Percentiles rank a stretch among this genome's conserved stretches.
These are phyloP conservation scores for Neotoxoptera formosana DNA, from an alignment of 1,140 invertebrate genomes.

Conservation along the genomic window DNA sequence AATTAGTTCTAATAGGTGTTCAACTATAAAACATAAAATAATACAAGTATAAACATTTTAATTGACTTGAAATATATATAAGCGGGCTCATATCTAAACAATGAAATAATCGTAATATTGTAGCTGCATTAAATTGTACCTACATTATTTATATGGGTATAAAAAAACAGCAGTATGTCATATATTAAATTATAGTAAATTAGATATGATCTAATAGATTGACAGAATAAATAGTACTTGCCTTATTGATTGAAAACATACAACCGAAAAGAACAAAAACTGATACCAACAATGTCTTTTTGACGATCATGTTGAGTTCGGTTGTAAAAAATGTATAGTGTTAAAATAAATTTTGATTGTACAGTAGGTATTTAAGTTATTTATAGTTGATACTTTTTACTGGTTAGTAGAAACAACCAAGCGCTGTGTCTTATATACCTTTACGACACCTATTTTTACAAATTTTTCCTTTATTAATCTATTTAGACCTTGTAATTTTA, in stretches of 20 bases:
- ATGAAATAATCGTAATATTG: background rate
- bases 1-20: background rate
- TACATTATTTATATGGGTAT: too few relatives aligned
- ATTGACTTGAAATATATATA: background rate
- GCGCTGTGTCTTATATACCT: background rate
- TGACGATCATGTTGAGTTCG: background rate
- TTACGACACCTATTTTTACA: background rate
- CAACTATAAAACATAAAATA: background rate
- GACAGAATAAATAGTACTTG: background rate
- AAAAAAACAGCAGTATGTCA: background rate
- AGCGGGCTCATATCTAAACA: background rate
- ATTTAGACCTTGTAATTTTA: background rate
- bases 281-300: slow-evolving; percentile 18
- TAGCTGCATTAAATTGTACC: too few relatives aligned
- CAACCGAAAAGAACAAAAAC: background rate
- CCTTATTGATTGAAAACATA: background rate
- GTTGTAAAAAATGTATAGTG: background rate
- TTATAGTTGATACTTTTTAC: background rate
- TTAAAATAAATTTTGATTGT: background rate
- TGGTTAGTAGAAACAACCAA: background rate
- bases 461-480: background rate
- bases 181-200: background rate
- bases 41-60: background rate
- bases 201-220: background rate
- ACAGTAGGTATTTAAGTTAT: background rate